A percentile compares a stretch with the other conserved stretches of the same genome.
Evolutionary conservation across 2,113 vertebrate genomes (phyloP).

Genomic region (Macrotus californicus): DNA sequence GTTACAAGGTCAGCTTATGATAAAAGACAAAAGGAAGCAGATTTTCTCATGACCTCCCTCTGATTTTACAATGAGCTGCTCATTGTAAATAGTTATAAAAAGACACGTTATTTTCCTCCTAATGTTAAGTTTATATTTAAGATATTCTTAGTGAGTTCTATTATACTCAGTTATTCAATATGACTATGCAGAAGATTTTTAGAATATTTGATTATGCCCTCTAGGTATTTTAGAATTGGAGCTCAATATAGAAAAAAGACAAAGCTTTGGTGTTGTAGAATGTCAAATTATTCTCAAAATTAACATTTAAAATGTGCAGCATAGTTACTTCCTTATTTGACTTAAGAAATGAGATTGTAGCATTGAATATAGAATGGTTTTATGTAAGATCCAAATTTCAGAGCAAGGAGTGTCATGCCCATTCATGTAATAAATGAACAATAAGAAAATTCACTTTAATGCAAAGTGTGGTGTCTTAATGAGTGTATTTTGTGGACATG

Average conservation of each 20-base stretch:
- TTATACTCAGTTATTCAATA: constrained; percentile 7
- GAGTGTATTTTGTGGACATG: neutral
- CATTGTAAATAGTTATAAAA: neutral
- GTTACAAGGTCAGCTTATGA: neutral
- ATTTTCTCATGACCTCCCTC: neutral
- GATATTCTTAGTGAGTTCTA: neutral
- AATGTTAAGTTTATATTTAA: neutral
- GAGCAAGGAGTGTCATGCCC: neutral
- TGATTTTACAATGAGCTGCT: neutral
- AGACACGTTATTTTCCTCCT: neutral
- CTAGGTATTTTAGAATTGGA: constrained; percentile 28
- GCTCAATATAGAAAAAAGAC: neutral
- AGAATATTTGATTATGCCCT: constrained; percentile 19
- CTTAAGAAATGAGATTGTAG: neutral
- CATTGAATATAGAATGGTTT: constrained; percentile 12
- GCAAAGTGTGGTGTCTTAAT: neutral
- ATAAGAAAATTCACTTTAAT: neutral
- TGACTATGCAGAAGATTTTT: constrained; percentile 9
- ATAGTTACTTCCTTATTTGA: constrained; percentile 25
- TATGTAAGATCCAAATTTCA: constrained; percentile 6
- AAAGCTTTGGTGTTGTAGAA: constrained; percentile 28
- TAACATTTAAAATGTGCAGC: constrained; percentile 22
- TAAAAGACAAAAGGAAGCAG: neutral
- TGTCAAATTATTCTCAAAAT: constrained; percentile 53
- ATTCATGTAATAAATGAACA: neutral